phyloP scores from a whole-genome alignment of 2,888 invertebrate species.

The Drosophila paramelanica region DNA sequence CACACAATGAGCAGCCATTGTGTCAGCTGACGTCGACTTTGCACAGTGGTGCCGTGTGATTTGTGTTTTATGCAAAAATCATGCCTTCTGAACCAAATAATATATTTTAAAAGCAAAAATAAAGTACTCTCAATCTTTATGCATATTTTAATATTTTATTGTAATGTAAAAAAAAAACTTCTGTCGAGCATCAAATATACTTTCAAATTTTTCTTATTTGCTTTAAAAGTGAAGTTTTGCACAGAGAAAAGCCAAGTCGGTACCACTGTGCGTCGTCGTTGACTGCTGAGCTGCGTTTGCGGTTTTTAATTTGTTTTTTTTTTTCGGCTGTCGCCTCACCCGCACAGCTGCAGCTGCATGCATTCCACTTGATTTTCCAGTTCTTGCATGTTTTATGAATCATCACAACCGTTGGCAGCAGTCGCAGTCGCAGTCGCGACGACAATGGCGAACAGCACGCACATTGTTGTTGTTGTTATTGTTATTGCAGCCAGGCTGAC shows the following conservation, averaged over 20 bases:
- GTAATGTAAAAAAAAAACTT: too few relatives aligned
- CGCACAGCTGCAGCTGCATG: slow-evolving; percentile 72
- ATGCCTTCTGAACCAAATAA: not conserved
- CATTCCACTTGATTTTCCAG: slow-evolving; percentile 80
- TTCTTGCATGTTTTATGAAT: slow-evolving; percentile 78
- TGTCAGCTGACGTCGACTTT: slow-evolving; percentile 69
- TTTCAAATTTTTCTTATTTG: too few relatives aligned
- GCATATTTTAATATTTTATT: too few relatives aligned
- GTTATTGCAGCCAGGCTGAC: slow-evolving; percentile 56
- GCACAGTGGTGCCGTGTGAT: not conserved
- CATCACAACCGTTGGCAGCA: slow-evolving; percentile 42
- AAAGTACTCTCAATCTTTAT: not conserved
- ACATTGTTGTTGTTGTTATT: slow-evolving; percentile 51
- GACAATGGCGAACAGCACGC: slow-evolving; percentile 65
- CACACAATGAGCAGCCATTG: slow-evolving; percentile 68
- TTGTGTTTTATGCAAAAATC: not conserved
- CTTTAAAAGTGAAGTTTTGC: too few relatives aligned
- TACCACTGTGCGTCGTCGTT: slow-evolving; percentile 9
- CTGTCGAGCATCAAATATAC: too few relatives aligned
- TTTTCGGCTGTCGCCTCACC: slow-evolving; percentile 64
- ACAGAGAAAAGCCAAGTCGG: too few relatives aligned
- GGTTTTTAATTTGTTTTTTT: slow-evolving; percentile 26
- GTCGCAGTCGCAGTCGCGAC: slow-evolving; percentile 32
- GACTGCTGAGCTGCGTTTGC: slow-evolving; percentile 57
- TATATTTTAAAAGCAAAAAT: not conserved